Evolutionary conservation across 2,797 vertebrate genomes (phyloP).

Genomic region (Danio choprae): DNA sequence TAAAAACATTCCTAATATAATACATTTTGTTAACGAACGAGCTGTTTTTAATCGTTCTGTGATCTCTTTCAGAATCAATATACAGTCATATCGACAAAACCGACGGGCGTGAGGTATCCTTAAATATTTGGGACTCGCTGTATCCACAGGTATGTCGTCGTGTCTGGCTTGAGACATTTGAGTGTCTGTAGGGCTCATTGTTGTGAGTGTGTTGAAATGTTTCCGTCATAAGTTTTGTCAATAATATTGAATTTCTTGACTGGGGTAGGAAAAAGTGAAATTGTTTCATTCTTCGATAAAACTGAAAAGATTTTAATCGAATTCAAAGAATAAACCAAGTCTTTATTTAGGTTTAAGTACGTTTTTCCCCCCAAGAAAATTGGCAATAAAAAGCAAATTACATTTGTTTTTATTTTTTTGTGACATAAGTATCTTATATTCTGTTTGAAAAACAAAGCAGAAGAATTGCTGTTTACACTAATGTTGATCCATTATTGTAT

Average conservation of each 20-base stretch:
- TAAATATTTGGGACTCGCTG: slow-evolving; percentile 76
- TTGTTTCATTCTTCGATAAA: background rate
- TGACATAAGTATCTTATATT: background rate
- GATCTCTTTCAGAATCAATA: slow-evolving; percentile 68
- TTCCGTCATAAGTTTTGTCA: background rate
- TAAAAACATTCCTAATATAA: background rate
- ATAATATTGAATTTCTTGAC: background rate
- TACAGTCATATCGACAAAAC: slow-evolving; percentile 73
- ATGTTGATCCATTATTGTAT: background rate
- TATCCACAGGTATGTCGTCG: slow-evolving; percentile 67
- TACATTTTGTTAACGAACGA: background rate
- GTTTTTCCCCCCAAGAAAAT: background rate
- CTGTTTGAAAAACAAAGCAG: background rate
- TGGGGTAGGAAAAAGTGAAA: background rate
- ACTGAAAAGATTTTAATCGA: background rate
- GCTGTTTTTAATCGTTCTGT: background rate
- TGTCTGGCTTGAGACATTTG: background rate
- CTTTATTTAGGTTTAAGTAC: background rate
- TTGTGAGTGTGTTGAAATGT: background rate
- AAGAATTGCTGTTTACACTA: too few relatives aligned
- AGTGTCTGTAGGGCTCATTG: too few relatives aligned
- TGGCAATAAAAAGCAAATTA: background rate
- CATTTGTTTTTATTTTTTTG: background rate
- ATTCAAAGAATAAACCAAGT: background rate
- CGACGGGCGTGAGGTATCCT: slow-evolving; percentile 68